Evolutionary conservation across 2,797 vertebrate genomes (phyloP), one percentile per base, ranked within the genome.

Genomic region (Tragopan temminckii): DNA sequence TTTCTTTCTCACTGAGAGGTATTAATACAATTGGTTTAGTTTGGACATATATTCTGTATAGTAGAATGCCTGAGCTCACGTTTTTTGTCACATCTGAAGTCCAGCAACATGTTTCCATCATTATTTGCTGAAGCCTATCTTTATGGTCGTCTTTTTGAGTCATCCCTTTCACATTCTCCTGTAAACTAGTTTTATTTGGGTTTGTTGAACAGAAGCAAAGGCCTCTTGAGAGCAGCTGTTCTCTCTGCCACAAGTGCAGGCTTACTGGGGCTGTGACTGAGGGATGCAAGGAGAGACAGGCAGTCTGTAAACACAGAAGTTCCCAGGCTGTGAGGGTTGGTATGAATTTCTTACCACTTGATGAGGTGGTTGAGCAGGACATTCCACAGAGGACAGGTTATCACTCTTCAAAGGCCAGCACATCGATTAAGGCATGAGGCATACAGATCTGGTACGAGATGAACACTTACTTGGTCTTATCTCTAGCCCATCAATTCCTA

Each of bases 21-120:
- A 2, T 48, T 83, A 63, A 67, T 63, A 59, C 17, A 35, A 1
- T 3, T 0, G 1, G 35, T 79, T 89, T 62, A 59, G 14, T 72
- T 79, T 52, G 75, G 40, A 40, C 42, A 9, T 76, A n/a, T 31
- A 59, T 82, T 82, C 21, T 85, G 1, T 43, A n/a, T 48, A 55
- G 35, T 27, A 59, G 71, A 72, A 78, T 33, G 17, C 53, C 29
- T 61, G 7, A 53, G 52, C 27, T 53, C 16, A 18, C 9, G 4
- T 53, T 53, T 53, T 53, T 31, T 53, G 15, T 4, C 8, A 31
- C 52, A 53, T 31, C 15, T 52, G 50, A 52, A 52, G 82, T 87
- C 53, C 5, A 27, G 33, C 43, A 94, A 61, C 1, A 0, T 1
- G 2, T 40, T 87, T 93, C n/a, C 0, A 0, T 68, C 40, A n/a